These are phyloP conservation scores for Pangasius macronema DNA, from an alignment of 2,797 vertebrate genomes.

Conservation along the genomic window DNA sequence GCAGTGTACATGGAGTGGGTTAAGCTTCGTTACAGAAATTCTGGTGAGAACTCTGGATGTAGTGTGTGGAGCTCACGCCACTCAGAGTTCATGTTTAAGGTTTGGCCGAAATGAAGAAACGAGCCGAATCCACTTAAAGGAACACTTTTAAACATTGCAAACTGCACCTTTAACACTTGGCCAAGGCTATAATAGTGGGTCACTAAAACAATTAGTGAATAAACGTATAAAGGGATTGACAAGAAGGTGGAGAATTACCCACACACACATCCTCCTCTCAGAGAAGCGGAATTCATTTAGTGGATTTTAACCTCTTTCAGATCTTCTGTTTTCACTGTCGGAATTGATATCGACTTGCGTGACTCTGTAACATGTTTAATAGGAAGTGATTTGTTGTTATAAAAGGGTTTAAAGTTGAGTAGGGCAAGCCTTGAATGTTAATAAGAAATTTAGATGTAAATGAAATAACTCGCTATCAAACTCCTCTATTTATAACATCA, in stretches of 20 bases:
- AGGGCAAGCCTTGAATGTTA: not conserved
- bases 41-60: not conserved
- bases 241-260: not conserved
- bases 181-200: not conserved
- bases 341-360: not conserved
- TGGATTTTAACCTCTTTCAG: not conserved
- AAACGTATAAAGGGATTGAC: no score
- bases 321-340: not conserved
- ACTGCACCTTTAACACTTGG: not conserved
- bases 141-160: not conserved
- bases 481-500: not conserved
- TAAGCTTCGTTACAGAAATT: not conserved
- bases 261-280: not conserved
- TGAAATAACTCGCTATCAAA: not conserved
- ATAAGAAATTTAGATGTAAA: not conserved
- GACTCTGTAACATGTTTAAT: not conserved
- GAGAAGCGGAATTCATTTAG: not conserved
- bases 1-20: not conserved
- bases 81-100: not conserved
- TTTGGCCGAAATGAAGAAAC: not conserved
- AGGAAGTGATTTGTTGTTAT: not conserved
- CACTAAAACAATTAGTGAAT: not conserved
- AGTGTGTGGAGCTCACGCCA: not conserved
- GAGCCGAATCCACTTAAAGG: not conserved
- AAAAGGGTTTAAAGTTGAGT: not conserved